A percentile compares a stretch with the other conserved stretches of the same genome.
Evolutionary conservation across 1,140 invertebrate species (phyloP).

Genomic region (Sminthurinus signatus): DNA sequence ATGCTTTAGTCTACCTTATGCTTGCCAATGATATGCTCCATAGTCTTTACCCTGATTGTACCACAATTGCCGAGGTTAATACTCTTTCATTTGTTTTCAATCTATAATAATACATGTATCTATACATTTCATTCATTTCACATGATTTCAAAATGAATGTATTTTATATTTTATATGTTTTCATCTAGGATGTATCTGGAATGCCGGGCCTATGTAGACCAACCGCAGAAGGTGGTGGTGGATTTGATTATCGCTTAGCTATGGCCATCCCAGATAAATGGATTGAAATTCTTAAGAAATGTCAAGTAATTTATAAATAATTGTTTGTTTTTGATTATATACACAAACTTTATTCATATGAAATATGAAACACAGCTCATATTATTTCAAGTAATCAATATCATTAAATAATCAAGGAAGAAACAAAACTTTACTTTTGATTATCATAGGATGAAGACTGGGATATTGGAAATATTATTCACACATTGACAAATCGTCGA

Average conservation of each 20-base stretch:
- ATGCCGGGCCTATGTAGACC: slow-evolving; percentile 96
- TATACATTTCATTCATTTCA: too few species aligned
- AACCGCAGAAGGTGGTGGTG: slow-evolving; percentile 82
- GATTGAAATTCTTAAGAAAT: slow-evolving; percentile 86
- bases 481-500: slow-evolving; percentile 89
- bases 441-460: slow-evolving; percentile 82
- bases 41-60: slow-evolving; percentile 67
- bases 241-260: slow-evolving; percentile 94
- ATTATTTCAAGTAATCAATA: too few species aligned
- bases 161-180: slow-evolving; percentile 3
- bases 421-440: slow-evolving; percentile 35
- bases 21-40: slow-evolving; percentile 92
- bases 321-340: too few species aligned
- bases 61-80: slow-evolving; percentile 95
- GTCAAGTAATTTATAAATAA: too few species aligned
- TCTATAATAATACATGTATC: too few species aligned
- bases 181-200: slow-evolving; percentile 83
- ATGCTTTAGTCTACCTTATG: slow-evolving; percentile 91
- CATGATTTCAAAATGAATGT: slow-evolving; percentile 14
- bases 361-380: neutral
- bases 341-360: slow-evolving; percentile 3
- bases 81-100: too few species aligned
- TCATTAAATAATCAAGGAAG: too few species aligned
- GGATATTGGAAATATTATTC: slow-evolving; percentile 85
- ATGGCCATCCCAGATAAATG: slow-evolving; percentile 99